Base-by-base conservation (phyloP, 2,797 vertebrate species). In the Ibycter americanus region DNA sequence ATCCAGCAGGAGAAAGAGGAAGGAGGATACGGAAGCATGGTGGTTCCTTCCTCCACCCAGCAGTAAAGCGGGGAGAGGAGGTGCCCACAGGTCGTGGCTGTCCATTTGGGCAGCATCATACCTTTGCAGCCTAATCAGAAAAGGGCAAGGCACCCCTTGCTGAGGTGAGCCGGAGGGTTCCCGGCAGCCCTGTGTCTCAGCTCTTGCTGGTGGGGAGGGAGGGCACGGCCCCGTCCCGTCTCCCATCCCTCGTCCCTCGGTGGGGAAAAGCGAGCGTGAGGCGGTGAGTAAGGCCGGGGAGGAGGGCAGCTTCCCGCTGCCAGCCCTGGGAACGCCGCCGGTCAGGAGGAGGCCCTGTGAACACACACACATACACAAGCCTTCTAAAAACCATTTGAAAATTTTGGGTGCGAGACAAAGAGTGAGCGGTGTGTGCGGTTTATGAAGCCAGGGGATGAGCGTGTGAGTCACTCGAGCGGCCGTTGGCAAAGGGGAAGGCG, bases 181-280 rank as follows among this genome's bases (percentile, higher is more conserved):
- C 44, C 4, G 3, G 22, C 3, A 5, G 25, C 17, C 34, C 1
- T 3, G 23, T 21, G n/a, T 66, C 76, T 40, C 71, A 23, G 0
- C 46, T 55, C 0, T 47, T 1, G 1, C 29, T 81, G 2, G 0
- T 49, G 80, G 85, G 59, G n/a, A 71, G 54, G 56, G 56, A 85
- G 84, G 73, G 31, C 16, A 6, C 1, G 0, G 14, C 15, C 82
- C 25, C n/a, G 32, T 46, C 18, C 54, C 15, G 54, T 19, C 1
- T 46, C 18, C 40, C 40, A 15, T 42, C 40, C 40, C 40, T 6
- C 15, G 40, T 42, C 40, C 14, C 40, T 42, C 40, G 40, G 0
- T 4, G 2, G 19, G 16, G 32, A 54, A 70, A 90, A 63, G 67
- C 52, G 55, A 59, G n/a, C 1, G 4, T 10, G 58, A 76, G 8